Percentiles rank a stretch among this genome's conserved stretches.
phyloP scores from a whole-genome alignment of 2,113 vertebrate species.

The Willisornis vidua region DNA sequence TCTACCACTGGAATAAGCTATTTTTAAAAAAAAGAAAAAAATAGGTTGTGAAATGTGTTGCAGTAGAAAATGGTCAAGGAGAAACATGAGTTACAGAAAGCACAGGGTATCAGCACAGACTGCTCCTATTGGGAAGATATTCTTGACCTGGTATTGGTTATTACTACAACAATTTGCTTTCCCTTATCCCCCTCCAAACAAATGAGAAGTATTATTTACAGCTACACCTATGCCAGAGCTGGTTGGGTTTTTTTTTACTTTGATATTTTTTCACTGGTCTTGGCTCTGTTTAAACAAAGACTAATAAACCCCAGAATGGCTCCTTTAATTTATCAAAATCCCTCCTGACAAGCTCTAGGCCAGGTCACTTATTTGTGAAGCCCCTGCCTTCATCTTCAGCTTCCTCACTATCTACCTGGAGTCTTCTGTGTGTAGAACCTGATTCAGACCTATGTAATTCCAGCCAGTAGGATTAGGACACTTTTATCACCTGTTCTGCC shows the following conservation, averaged over 20 bases:
- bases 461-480: background rate
- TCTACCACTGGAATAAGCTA: background rate
- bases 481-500: background rate
- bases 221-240: background rate
- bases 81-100: background rate
- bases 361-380: background rate
- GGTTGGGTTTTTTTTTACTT: background rate
- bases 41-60: background rate
- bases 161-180: background rate
- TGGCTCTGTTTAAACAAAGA: background rate
- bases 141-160: background rate
- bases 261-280: background rate
- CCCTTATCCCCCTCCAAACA: background rate
- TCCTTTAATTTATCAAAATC: background rate
- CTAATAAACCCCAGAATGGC: background rate
- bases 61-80: background rate
- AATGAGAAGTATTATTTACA: background rate
- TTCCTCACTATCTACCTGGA: background rate
- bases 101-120: background rate
- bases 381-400: background rate
- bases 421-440: background rate
- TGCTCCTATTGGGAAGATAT: background rate
- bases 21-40: background rate
- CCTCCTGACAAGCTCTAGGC: background rate
- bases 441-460: background rate